Evolutionary conservation across 2,888 invertebrate genomes (phyloP).

Genomic region (Lasiommata megera): DNA sequence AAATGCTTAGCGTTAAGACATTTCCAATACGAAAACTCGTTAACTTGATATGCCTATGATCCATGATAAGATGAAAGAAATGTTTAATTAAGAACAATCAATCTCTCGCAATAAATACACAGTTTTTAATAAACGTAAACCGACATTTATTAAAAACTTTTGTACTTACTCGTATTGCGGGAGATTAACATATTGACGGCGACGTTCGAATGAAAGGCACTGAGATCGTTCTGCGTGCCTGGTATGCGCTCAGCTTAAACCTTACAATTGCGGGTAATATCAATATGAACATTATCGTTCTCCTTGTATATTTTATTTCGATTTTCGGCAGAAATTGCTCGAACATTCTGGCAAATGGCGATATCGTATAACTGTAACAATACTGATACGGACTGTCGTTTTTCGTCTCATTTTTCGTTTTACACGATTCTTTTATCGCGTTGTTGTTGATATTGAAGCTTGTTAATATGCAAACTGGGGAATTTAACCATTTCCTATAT

Average conservation of each 20-base stretch:
- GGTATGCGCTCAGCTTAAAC: neutral
- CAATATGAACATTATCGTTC: constrained; percentile 18
- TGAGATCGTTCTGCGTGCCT: neutral
- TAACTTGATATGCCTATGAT: too few species aligned
- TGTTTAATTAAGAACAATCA: too few species aligned
- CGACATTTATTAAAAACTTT: too few species aligned
- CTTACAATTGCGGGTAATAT: constrained; percentile 15
- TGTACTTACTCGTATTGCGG: too few species aligned
- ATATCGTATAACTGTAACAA: constrained; percentile 6
- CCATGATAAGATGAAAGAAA: too few species aligned
- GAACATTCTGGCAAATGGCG: constrained; percentile 7
- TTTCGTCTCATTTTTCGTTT: constrained; percentile 4
- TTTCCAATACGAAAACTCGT: too few species aligned
- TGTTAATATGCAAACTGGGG: neutral
- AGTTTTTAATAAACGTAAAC: too few species aligned
- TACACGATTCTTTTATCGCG: neutral
- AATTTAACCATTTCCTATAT: too few species aligned
- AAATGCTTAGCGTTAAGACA: too few species aligned
- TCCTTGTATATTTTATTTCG: constrained; percentile 21
- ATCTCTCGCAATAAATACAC: too few species aligned
- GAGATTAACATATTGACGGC: neutral
- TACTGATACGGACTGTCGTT: constrained; percentile 5
- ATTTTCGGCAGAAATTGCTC: constrained; percentile 1
- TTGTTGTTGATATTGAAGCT: neutral
- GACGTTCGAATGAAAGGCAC: neutral